A percentile compares a stretch with the other conserved stretches of the same genome.
These are phyloP conservation scores for Cephus sareptanus DNA, from an alignment of 2,888 invertebrate species.

Conservation along the genomic window DNA sequence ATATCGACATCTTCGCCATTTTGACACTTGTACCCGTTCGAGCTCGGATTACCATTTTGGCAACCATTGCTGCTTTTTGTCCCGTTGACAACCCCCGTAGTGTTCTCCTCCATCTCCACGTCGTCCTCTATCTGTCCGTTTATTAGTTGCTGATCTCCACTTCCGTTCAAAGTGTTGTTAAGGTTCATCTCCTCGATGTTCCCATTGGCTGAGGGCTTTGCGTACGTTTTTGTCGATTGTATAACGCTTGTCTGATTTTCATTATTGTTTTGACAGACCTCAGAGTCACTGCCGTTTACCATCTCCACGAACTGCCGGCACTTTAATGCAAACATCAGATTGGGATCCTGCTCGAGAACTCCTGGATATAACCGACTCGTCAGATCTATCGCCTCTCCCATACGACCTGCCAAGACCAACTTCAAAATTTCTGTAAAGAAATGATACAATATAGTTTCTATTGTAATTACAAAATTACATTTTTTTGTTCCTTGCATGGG, in stretches of 20 bases:
- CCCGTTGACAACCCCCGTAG: constrained; percentile 62
- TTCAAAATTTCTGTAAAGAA: constrained; percentile 85
- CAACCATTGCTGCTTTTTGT: constrained; percentile 68
- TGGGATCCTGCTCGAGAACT: constrained; percentile 90
- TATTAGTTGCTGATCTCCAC: constrained; percentile 57
- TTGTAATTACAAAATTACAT: neutral
- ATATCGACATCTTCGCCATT: constrained; percentile 78
- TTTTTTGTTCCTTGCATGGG: neutral
- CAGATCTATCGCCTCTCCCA: constrained; percentile 94
- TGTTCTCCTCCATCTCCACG: constrained; percentile 71
- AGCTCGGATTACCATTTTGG: constrained; percentile 70
- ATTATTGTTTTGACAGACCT: constrained; percentile 64
- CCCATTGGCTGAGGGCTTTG: constrained; percentile 54
- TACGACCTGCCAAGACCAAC: constrained; percentile 90
- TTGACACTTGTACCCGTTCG: constrained; percentile 69
- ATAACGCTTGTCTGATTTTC: constrained; percentile 81
- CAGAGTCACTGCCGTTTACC: constrained; percentile 92
- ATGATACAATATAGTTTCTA: neutral
- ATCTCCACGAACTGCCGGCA: constrained; percentile 99
- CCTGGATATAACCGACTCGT: constrained; percentile 92
- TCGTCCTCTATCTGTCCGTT: constrained; percentile 65
- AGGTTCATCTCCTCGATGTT: constrained; percentile 70
- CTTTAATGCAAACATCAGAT: constrained; percentile 94
- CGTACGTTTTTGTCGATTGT: constrained; percentile 77
- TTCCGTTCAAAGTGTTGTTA: constrained; percentile 68